A percentile compares a stretch with the other conserved stretches of the same genome.
Conservation (phyloP, 2,888 invertebrate species). For the Parasteatoda lunata region DNA sequence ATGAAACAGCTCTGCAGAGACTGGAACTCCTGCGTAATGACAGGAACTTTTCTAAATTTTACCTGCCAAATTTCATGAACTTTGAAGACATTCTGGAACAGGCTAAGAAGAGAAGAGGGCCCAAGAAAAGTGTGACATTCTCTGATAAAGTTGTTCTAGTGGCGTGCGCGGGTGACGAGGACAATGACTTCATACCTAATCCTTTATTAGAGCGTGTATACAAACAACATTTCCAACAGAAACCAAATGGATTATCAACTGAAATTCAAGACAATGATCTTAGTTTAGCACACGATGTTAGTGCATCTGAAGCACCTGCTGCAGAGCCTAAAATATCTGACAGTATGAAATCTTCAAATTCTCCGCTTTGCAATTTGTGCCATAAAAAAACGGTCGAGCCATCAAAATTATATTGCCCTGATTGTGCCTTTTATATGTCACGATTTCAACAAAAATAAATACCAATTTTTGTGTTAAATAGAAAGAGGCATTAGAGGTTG, state of each 20-base stretch:
- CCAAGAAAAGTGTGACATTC: constrained; percentile 93
- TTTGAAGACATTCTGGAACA: constrained; percentile 53
- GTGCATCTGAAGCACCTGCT: constrained; percentile 10
- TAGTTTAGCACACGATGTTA: constrained; percentile 23
- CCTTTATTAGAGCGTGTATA: constrained; percentile 88
- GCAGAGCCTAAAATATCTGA: too few relatives aligned
- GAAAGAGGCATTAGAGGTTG: too few relatives aligned
- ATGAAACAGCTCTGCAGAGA: constrained; percentile 71
- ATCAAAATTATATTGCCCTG: constrained; percentile 88
- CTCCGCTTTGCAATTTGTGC: constrained; percentile 85
- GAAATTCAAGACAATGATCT: constrained; percentile 9
- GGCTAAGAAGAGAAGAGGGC: constrained; percentile 73
- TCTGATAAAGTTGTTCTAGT: constrained; percentile 95
- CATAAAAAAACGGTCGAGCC: constrained; percentile 86
- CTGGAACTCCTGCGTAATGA: constrained; percentile 67
- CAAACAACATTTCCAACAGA: constrained; percentile 75
- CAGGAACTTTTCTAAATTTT: constrained; percentile 39
- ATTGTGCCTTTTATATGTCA: constrained; percentile 92
- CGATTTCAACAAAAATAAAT: constrained; percentile 71
- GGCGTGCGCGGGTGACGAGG: constrained; percentile 93
- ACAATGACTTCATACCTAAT: constrained; percentile 92
- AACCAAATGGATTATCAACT: constrained; percentile 17
- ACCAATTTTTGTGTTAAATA: constrained; percentile 1
- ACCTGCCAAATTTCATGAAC: constrained; percentile 26
- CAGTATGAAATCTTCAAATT: neutral